These are phyloP conservation scores for Synaphobranchus kaupii DNA, from an alignment of 2,797 vertebrate species.

Conservation along the genomic window DNA sequence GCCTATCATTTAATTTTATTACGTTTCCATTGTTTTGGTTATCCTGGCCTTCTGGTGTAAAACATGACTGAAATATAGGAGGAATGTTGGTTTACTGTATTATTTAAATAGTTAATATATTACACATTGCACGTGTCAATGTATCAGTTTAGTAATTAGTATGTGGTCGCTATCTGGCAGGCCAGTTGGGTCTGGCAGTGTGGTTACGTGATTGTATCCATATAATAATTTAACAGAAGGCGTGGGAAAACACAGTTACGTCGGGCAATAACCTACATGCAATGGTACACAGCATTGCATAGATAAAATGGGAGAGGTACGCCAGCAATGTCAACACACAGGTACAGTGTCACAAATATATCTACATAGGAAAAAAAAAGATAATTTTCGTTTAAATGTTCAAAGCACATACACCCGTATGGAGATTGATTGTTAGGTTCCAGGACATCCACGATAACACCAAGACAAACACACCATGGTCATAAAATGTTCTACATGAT, in stretches of 20 bases:
- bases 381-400: not conserved
- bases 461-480: not conserved
- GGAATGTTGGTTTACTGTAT: not conserved
- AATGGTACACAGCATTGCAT: not conserved
- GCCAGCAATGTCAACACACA: constrained; percentile 13
- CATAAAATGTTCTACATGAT: not conserved
- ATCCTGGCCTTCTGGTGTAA: not conserved
- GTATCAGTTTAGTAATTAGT: not conserved
- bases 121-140: not conserved
- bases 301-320: not conserved
- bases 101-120: not conserved
- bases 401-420: not conserved
- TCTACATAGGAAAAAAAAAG: not conserved
- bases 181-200: not conserved
- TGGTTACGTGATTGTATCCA: not conserved
- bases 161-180: not conserved
- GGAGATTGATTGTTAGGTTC: not conserved
- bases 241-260: not conserved
- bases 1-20: not conserved
- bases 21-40: not conserved
- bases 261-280: not conserved
- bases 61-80: not conserved
- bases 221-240: not conserved
- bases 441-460: not conserved
- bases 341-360: not conserved